Conservation (phyloP, 2,113 vertebrate species). For the Pelodiscus sinensis region DNA sequence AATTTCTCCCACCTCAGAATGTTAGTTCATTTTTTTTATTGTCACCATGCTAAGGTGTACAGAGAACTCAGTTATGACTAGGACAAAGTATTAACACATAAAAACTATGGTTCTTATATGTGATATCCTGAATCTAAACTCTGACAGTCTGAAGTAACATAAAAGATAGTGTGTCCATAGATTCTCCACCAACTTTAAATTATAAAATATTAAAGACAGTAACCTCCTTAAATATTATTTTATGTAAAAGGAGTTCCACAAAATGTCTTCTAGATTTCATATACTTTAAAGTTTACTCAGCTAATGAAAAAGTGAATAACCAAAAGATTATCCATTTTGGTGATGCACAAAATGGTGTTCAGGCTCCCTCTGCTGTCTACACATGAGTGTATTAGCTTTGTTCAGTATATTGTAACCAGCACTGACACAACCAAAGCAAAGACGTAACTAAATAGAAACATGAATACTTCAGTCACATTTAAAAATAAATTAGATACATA, state of each 20-base stretch:
- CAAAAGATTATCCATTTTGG: not conserved
- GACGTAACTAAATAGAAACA: fast-evolving
- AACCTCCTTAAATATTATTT: not conserved
- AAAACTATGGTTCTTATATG: not conserved
- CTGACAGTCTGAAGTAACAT: not conserved
- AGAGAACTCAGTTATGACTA: not conserved
- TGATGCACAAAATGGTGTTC: not conserved
- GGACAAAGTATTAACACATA: not conserved
- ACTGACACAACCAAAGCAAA: not conserved
- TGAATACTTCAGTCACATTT: fast-evolving
- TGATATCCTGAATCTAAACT: not conserved
- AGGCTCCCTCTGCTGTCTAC: constrained; percentile 70
- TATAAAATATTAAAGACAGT: not conserved
- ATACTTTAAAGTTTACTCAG: not conserved
- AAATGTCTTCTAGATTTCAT: not conserved
- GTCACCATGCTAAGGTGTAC: not conserved
- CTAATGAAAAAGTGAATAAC: not conserved
- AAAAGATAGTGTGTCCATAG: not conserved
- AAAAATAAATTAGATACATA: not conserved
- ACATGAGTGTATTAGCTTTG: not conserved
- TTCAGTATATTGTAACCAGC: not conserved
- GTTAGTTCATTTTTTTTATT: not conserved
- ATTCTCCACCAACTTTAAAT: not conserved
- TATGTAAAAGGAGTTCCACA: not conserved
- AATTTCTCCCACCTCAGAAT: not conserved